Conservation (phyloP, 2,113 vertebrate genomes). For the Rhinogobius similis region DNA sequence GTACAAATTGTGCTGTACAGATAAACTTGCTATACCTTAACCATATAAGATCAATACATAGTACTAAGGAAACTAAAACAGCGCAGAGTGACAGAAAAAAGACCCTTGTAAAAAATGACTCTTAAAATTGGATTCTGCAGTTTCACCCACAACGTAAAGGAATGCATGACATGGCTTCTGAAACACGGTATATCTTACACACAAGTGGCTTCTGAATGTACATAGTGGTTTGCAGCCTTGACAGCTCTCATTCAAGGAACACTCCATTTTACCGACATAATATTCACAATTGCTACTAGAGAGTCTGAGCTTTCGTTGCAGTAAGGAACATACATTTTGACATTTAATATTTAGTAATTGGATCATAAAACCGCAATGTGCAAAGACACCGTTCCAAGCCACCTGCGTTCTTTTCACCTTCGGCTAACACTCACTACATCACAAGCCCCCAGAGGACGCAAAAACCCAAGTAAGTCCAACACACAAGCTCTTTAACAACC, state of each 20-base stretch:
- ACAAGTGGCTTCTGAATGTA: not conserved
- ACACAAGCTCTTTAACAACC: constrained; percentile 80
- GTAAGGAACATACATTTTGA: not conserved
- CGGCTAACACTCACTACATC: constrained; percentile 23
- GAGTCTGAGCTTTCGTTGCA: not conserved
- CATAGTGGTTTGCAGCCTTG: not conserved
- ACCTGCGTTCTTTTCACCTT: constrained; percentile 50
- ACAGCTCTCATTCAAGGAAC: not conserved
- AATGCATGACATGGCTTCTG: not conserved
- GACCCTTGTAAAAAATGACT: not conserved
- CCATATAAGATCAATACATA: no score
- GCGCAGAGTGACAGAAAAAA: not conserved
- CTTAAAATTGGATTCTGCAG: not conserved
- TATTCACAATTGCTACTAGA: not conserved
- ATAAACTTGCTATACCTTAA: no score
- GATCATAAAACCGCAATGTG: constrained; percentile 34
- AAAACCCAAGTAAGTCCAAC: constrained; percentile 43
- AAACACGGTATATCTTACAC: not conserved
- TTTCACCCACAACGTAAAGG: not conserved
- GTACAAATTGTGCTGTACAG: no score
- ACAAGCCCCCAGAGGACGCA: constrained; percentile 24
- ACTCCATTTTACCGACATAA: not conserved
- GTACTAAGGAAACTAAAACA: not conserved
- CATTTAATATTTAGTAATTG: constrained; percentile 37
- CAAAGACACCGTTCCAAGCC: constrained; percentile 33